These are phyloP conservation scores for Venusia cambrica DNA, from an alignment of 2,888 invertebrate genomes.

Conservation along the genomic window DNA sequence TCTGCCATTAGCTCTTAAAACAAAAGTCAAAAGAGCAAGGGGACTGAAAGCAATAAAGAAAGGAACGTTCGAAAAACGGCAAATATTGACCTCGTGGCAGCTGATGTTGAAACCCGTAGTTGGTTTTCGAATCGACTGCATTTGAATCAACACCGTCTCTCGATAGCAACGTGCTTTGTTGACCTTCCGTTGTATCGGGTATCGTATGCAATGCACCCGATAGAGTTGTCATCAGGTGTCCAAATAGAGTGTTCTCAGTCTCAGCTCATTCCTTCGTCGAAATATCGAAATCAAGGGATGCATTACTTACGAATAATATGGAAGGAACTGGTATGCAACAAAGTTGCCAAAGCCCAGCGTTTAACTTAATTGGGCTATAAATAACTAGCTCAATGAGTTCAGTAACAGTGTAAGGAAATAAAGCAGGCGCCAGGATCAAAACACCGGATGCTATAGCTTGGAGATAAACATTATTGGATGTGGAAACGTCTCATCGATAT, in stretches of 20 bases:
- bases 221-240: slow-evolving; percentile 68
- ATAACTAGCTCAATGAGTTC: slow-evolving; percentile 20
- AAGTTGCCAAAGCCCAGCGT: slow-evolving; percentile 13
- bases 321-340: slow-evolving; percentile 16
- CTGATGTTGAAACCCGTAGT: slow-evolving; percentile 73
- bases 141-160: slow-evolving; percentile 75
- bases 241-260: slow-evolving; percentile 49
- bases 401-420: too few species aligned
- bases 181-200: slow-evolving; percentile 70
- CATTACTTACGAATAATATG: slow-evolving; percentile 19
- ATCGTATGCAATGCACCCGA: slow-evolving; percentile 51
- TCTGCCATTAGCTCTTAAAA: slow-evolving; percentile 35
- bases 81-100: slow-evolving; percentile 78
- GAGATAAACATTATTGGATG: slow-evolving; percentile 44
- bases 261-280: slow-evolving; percentile 25
- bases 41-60: slow-evolving; percentile 48
- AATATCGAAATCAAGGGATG: slow-evolving; percentile 22
- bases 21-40: slow-evolving; percentile 49
- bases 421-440: slow-evolving; percentile 29
- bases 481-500: slow-evolving; percentile 49
- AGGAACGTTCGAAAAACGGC: slow-evolving; percentile 61
- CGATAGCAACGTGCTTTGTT: slow-evolving; percentile 70
- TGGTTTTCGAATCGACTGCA: slow-evolving; percentile 65
- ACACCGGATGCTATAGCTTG: slow-evolving; percentile 31
- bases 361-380: slow-evolving; percentile 21